Evolutionary conservation across 2,797 vertebrate species (phyloP).

Genomic region (Syncerus caffer): DNA sequence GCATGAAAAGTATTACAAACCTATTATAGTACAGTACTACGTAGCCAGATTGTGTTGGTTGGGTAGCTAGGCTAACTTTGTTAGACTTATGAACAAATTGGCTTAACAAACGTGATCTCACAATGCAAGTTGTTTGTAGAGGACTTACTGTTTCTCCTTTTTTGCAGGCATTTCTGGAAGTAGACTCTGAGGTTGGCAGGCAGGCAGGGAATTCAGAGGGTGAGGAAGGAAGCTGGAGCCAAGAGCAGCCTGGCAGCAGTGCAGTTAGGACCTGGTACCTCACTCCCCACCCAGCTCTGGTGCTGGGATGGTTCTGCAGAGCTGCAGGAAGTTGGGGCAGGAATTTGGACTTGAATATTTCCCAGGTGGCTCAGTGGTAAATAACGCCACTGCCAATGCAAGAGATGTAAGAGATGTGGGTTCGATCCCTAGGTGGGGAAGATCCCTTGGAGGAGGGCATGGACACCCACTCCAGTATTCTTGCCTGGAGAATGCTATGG

Average conservation of each 20-base stretch:
- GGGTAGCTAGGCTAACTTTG: neutral
- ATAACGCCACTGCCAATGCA: neutral
- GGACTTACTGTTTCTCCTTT: neutral
- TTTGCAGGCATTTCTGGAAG: neutral
- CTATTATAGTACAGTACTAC: neutral
- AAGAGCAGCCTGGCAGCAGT: neutral
- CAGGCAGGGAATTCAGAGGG: neutral
- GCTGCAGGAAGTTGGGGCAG: neutral
- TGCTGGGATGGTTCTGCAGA: neutral
- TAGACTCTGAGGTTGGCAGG: neutral
- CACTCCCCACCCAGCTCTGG: neutral
- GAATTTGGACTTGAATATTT: neutral
- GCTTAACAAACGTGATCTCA: neutral
- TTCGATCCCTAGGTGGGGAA: neutral
- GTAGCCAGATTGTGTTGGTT: neutral
- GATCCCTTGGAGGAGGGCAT: neutral
- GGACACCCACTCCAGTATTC: neutral
- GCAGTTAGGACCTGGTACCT: neutral
- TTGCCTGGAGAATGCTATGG: neutral
- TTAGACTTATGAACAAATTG: neutral
- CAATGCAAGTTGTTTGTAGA: neutral
- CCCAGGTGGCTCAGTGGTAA: neutral
- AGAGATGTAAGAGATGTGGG: neutral
- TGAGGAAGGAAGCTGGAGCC: neutral
- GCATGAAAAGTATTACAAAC: neutral